A percentile compares a stretch with the other conserved stretches of the same genome.
These are phyloP conservation scores for Luidia sarsii DNA, from an alignment of 53 echinoderm and acorn worm genomes.

Conservation along the genomic window DNA sequence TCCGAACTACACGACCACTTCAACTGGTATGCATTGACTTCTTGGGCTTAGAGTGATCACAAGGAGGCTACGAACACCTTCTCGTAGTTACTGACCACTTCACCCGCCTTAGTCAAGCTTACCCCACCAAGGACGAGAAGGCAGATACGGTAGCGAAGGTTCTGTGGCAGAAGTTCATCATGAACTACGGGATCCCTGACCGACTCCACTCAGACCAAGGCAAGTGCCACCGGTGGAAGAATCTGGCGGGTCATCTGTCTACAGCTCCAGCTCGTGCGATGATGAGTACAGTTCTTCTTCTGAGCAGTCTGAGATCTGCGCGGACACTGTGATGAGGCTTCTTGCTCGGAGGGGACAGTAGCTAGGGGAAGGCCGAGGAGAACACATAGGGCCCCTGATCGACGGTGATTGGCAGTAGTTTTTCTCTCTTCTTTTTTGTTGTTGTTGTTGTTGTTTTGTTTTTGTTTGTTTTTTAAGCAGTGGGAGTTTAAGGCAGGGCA, in stretches of 20 bases:
- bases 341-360: no score
- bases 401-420: not conserved
- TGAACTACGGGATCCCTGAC: constrained; percentile 19
- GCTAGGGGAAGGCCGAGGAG: no score
- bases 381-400: not conserved
- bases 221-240: constrained; percentile 17
- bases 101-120: constrained; percentile 40
- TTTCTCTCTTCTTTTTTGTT: no score
- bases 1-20: constrained; percentile 3
- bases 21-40: constrained; percentile 63
- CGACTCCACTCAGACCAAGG: constrained; percentile 60
- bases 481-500: no score
- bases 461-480: no score
- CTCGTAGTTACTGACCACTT: constrained; percentile 63
- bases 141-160: constrained; percentile 45
- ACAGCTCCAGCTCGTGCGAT: no score
- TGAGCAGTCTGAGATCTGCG: no score
- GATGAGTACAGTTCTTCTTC: no score
- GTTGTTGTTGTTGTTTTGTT: no score
- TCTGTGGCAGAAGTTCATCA: constrained; percentile 38
- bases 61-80: constrained; percentile 32
- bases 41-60: constrained; percentile 25
- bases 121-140: constrained; percentile 35
- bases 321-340: no score
- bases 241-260: no score